phyloP scores from a whole-genome alignment of 2,888 invertebrate species.

The Drosophila histrio region DNA sequence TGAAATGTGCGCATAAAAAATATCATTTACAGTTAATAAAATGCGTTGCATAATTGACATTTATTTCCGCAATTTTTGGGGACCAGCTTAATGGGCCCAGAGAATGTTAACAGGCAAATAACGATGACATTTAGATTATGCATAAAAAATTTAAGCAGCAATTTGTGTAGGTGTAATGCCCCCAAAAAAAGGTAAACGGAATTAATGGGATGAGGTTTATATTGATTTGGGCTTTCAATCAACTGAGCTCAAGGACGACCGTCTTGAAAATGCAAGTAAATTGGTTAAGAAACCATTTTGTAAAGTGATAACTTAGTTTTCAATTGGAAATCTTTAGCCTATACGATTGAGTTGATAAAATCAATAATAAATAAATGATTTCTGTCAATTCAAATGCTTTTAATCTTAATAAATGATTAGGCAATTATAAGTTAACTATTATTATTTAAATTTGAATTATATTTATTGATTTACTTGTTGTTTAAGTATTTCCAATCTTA shows the following conservation, averaged over 20 bases:
- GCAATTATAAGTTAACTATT: not conserved
- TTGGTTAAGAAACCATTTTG: too few relatives aligned
- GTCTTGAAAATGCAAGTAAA: too few relatives aligned
- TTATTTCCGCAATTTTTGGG: conserved; percentile 40
- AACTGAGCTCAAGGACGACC: not conserved
- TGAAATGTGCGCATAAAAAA: conserved; percentile 41
- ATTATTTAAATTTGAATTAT: not conserved
- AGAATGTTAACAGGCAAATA: conserved; percentile 27
- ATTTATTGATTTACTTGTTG: not conserved
- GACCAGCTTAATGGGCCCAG: not conserved
- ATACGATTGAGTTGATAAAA: not conserved
- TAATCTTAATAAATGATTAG: not conserved
- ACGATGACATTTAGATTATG: conserved; percentile 37
- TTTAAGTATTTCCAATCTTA: conserved; percentile 2
- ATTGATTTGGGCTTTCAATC: not conserved
- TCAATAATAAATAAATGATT: not conserved
- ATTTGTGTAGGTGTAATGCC: conserved; percentile 9
- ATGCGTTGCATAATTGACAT: conserved; percentile 52
- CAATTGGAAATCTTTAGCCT: too few relatives aligned
- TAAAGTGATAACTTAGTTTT: too few relatives aligned
- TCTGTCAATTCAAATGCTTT: not conserved
- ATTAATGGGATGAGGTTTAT: not conserved
- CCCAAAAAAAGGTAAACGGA: not conserved
- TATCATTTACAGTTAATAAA: conserved; percentile 54
- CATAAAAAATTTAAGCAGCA: conserved; percentile 25